These are phyloP conservation scores for Dinothrombium tinctorium DNA, from an alignment of 1,140 invertebrate species.

Conservation along the genomic window DNA sequence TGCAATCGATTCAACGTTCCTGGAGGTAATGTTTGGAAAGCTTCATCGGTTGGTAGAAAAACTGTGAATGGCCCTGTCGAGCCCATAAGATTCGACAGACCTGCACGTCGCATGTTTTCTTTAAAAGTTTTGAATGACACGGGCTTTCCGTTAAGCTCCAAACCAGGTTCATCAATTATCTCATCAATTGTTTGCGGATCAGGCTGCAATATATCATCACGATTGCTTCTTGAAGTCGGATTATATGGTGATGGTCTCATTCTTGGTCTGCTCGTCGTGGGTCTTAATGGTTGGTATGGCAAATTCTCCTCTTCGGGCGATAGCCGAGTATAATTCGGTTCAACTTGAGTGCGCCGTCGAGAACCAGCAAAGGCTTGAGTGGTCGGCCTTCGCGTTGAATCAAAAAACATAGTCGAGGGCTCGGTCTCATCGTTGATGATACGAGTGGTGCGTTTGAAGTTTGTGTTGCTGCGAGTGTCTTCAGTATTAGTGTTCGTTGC, in stretches of 20 bases:
- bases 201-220: no score
- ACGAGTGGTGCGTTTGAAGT: not conserved
- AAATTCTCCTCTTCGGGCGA: no score
- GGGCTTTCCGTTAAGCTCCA: slow-evolving; percentile 9
- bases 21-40: slow-evolving; percentile 17
- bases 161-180: slow-evolving; percentile 11
- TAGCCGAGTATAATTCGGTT: not conserved
- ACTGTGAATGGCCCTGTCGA: slow-evolving; percentile 19
- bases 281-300: not conserved
- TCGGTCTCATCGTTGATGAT: not conserved
- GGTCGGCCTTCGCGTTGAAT: not conserved
- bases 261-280: not conserved
- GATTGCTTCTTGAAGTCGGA: not conserved
- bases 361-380: not conserved
- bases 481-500: not conserved
- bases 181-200: slow-evolving; percentile 3
- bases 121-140: slow-evolving; percentile 10
- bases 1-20: slow-evolving; percentile 15
- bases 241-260: not conserved
- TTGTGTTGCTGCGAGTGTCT: not conserved
- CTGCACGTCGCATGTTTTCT: slow-evolving; percentile 8
- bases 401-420: not conserved
- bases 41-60: slow-evolving; percentile 22
- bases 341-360: no score
- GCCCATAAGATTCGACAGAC: slow-evolving; percentile 8